These are phyloP conservation scores for Rugalucina vietnamica DNA, from an alignment of 2,888 invertebrate genomes.

Conservation along the genomic window DNA sequence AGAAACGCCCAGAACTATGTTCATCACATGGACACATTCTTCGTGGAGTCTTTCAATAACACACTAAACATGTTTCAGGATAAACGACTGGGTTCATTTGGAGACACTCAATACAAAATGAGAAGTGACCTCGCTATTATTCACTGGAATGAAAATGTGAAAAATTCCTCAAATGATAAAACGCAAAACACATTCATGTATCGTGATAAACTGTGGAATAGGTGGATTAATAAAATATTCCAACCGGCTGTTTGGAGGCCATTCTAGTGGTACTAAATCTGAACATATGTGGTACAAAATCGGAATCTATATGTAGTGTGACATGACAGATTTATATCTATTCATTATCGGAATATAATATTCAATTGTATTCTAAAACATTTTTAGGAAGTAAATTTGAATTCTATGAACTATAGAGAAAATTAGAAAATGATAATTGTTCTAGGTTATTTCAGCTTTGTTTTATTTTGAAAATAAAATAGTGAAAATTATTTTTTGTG, in stretches of 20 bases:
- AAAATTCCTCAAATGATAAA: background rate
- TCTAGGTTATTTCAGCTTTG: no score
- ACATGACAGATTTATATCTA: no score
- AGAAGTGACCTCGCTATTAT: slow-evolving; percentile 21
- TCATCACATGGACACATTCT: slow-evolving; percentile 28
- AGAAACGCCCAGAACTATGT: background rate
- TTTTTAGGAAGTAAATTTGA: no score
- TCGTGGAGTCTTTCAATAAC: slow-evolving; percentile 45
- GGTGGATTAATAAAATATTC: background rate
- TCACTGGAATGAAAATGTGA: slow-evolving; percentile 44
- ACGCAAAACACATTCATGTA: background rate
- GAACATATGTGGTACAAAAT: no score
- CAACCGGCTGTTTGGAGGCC: background rate
- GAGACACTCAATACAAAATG: slow-evolving; percentile 13
- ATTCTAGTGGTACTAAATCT: no score
- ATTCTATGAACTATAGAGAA: no score
- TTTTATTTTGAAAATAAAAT: no score
- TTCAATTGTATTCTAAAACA: no score
- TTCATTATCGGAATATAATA: no score
- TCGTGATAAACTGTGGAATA: background rate
- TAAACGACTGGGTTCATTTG: slow-evolving; percentile 30
- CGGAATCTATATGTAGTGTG: no score
- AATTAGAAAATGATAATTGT: no score
- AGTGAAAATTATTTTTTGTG: no score
- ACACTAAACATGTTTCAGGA: slow-evolving; percentile 37